These are phyloP conservation scores for Cerceris rybyensis DNA, from an alignment of 2,888 invertebrate species.

Conservation along the genomic window DNA sequence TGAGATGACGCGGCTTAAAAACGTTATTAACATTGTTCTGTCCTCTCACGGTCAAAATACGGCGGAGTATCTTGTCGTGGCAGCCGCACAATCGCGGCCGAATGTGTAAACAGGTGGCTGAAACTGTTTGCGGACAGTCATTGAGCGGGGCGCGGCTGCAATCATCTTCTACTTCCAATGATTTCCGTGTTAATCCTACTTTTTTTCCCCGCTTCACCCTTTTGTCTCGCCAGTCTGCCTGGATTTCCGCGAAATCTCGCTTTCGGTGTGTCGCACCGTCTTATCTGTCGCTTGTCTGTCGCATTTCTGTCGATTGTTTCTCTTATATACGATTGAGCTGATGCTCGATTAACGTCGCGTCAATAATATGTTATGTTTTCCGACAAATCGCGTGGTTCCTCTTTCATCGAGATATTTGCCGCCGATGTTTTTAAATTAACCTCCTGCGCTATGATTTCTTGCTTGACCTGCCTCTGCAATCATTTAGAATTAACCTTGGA, in stretches of 20 bases:
- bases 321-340: neutral
- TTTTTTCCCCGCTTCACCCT: neutral
- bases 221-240: neutral
- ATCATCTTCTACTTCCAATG: conserved; percentile 10
- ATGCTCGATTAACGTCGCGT: neutral
- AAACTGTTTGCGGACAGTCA: conserved; percentile 41
- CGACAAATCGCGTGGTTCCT: no score
- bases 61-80: conserved; percentile 42
- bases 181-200: neutral
- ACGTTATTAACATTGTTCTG: conserved; percentile 48
- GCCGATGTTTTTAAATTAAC: no score
- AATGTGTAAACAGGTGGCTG: conserved; percentile 48
- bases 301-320: neutral
- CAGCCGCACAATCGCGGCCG: conserved; percentile 33
- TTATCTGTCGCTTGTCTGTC: neutral
- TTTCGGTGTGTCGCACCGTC: neutral
- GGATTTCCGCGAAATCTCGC: neutral
- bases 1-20: conserved; percentile 39
- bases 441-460: no score
- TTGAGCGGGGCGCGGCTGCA: conserved; percentile 9
- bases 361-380: no score
- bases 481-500: no score
- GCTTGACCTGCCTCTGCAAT: no score
- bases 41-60: conserved; percentile 53
- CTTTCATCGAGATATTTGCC: no score